These are phyloP conservation scores for Phymastichus coffea DNA, from an alignment of 1,140 invertebrate species.

Conservation along the genomic window DNA sequence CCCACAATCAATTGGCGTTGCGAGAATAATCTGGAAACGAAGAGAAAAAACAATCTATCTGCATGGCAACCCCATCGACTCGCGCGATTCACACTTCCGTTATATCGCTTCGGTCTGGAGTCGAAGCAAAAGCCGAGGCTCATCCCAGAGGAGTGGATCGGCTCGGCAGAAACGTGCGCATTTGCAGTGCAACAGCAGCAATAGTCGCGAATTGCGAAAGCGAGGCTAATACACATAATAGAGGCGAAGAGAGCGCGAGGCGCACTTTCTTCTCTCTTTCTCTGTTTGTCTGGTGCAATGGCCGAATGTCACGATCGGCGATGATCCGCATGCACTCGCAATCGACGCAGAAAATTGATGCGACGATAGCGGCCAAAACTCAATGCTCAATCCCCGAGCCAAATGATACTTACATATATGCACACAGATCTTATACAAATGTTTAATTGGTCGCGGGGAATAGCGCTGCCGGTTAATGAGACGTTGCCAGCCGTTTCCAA, in stretches of 20 bases:
- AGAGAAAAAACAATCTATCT: too few relatives aligned
- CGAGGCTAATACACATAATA: slow-evolving; percentile 25
- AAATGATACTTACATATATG: slow-evolving; percentile 10
- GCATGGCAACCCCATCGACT: too few relatives aligned
- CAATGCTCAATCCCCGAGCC: neutral
- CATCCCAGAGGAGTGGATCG: too few relatives aligned
- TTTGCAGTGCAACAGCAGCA: too few relatives aligned
- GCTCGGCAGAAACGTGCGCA: too few relatives aligned
- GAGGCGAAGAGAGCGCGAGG: neutral
- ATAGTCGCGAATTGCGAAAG: slow-evolving; percentile 9
- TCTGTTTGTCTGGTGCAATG: neutral
- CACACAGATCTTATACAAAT: too few relatives aligned
- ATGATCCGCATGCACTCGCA: neutral
- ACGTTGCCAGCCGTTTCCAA: neutral
- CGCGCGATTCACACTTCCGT: too few relatives aligned
- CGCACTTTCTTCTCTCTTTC: neutral
- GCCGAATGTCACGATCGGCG: slow-evolving; percentile 19
- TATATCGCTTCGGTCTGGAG: too few relatives aligned
- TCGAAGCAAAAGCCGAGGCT: too few relatives aligned
- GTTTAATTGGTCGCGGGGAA: slow-evolving; percentile 15
- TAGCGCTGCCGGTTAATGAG: slow-evolving; percentile 10
- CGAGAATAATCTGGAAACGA: too few relatives aligned
- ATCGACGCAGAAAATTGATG: slow-evolving; percentile 8
- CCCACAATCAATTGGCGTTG: too few relatives aligned
- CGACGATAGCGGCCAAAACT: neutral